phyloP scores from a whole-genome alignment of 2,797 vertebrate species.

The Acanthiza pusilla region DNA sequence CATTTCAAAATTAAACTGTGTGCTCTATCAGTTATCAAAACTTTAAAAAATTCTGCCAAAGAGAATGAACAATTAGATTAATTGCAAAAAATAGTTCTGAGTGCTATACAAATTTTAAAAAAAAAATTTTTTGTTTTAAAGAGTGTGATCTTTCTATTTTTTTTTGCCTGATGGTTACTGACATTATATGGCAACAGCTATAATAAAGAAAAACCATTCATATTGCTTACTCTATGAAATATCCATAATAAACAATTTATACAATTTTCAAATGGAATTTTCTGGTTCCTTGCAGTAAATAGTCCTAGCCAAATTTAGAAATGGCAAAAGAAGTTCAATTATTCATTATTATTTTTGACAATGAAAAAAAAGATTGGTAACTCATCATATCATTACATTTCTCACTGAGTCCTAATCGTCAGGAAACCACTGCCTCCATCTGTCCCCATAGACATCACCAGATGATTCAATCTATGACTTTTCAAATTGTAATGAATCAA shows the following conservation, averaged over 20 bases:
- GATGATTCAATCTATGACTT: background rate
- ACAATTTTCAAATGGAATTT: background rate
- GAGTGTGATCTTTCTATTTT: background rate
- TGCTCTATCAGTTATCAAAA: background rate
- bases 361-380: background rate
- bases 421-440: background rate
- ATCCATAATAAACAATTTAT: background rate
- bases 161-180: background rate
- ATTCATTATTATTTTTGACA: background rate
- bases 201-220: background rate
- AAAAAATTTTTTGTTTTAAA: background rate
- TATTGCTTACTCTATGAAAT: background rate
- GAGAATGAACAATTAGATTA: background rate
- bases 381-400: background rate
- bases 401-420: background rate
- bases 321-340: background rate
- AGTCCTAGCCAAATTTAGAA: background rate
- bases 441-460: background rate
- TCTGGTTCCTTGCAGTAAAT: background rate
- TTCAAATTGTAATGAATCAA: background rate
- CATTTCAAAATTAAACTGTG: background rate
- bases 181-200: background rate
- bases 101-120: background rate
- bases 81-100: background rate
- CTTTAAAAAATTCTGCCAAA: background rate